Percentiles rank a stretch among this genome's conserved stretches.
phyloP scores from a whole-genome alignment of 2,113 vertebrate species.

The Oenanthe melanoleuca region DNA sequence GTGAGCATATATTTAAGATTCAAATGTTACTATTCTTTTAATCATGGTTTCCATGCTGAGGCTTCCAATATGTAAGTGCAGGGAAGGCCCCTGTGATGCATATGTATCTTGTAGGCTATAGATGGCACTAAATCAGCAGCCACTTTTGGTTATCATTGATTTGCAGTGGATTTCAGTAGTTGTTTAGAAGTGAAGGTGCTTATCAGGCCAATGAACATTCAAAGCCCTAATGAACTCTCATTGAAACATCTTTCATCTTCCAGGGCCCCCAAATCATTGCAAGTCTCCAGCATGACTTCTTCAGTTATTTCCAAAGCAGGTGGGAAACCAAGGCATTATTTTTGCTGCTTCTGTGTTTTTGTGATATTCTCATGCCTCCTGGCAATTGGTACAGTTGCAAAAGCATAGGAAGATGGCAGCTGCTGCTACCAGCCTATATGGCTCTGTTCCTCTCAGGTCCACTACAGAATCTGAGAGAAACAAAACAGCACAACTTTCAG shows the following conservation, averaged over 20 bases:
- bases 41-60: background rate
- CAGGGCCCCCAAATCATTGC: background rate
- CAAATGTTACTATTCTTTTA: background rate
- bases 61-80: background rate
- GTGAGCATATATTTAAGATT: background rate
- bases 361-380: background rate
- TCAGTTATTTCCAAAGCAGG: background rate
- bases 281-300: background rate
- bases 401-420: background rate
- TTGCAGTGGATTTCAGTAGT: background rate
- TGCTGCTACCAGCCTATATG: accelerated
- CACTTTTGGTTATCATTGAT: background rate
- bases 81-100: background rate
- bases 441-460: background rate
- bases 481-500: background rate
- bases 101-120: background rate
- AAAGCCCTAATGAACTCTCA: background rate
- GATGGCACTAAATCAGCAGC: slow-evolving; percentile 18
- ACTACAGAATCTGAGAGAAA: background rate
- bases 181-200: slow-evolving; percentile 8
- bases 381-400: background rate
- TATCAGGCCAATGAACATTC: background rate
- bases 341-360: background rate
- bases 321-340: background rate
- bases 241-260: background rate